Evolutionary conservation across 92 coral and sea anemone genomes (phyloP).

Genomic region (Blastomussa wellsi): DNA sequence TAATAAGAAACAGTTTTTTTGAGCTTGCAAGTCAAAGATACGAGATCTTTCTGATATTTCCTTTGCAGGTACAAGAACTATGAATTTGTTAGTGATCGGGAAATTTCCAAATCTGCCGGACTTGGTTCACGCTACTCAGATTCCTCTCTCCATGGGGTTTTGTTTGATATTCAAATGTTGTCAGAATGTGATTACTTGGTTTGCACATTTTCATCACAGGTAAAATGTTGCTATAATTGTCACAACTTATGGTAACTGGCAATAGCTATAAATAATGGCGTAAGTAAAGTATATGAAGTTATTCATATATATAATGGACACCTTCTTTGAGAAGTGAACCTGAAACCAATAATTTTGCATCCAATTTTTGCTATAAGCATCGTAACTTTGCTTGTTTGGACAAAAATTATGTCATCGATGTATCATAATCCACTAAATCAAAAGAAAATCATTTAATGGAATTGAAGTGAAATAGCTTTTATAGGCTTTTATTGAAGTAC

Average conservation of each 20-base stretch:
- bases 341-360: too few relatives aligned
- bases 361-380: too few relatives aligned
- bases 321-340: neutral
- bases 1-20: too few relatives aligned
- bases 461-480: too few relatives aligned
- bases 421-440: too few relatives aligned
- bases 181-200: slow-evolving; percentile 95
- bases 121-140: slow-evolving; percentile 85
- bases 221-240: slow-evolving; percentile 2
- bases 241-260: too few relatives aligned
- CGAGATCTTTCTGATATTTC: neutral
- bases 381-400: too few relatives aligned
- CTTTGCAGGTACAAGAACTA: slow-evolving; percentile 79
- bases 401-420: too few relatives aligned
- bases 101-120: slow-evolving; percentile 92
- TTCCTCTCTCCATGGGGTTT: slow-evolving; percentile 89
- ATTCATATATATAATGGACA: neutral
- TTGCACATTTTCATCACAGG: slow-evolving; percentile 99
- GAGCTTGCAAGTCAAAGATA: neutral
- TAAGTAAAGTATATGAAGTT: too few relatives aligned
- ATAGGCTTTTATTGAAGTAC: too few relatives aligned
- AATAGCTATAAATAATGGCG: too few relatives aligned
- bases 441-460: too few relatives aligned
- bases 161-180: slow-evolving; percentile 97
- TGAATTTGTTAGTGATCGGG: slow-evolving; percentile 83